Evolutionary conservation across 2,113 vertebrate genomes (phyloP), one percentile per base, ranked within the genome.

Genomic region (Lota lota): DNA sequence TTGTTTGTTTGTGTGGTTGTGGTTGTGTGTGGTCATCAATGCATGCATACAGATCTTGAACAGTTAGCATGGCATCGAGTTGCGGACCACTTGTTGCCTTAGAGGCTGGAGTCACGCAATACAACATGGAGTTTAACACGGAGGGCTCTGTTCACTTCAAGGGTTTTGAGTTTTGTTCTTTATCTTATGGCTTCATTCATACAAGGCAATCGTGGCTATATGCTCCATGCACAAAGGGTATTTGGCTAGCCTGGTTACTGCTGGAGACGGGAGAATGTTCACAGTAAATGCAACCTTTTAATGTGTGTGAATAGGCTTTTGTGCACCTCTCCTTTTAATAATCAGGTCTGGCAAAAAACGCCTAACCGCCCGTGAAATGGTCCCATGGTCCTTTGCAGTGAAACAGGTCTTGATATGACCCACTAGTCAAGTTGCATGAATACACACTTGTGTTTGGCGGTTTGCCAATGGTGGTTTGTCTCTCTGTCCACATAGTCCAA

Each of bases 231-330:
- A 28, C 21, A 47, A 65, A 53, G 51, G 0, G 5, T 54, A 50
- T 79, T 75, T 59, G 66, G 51, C 24, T 61, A 10, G 66, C 68
- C 66, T 58, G 70, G 75, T 79, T 78, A 71, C 68, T n/a, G 22
- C 77, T 51, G 72, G 78, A 84, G 75, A 47, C 75, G 7, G 15
- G 72, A 76, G 84, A 85, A 71, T 69, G 77, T 79, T 78, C 79
- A 76, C 78, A 80, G 82, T 87, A 88, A 88, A 88, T 81, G 80
- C 78, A 69, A 73, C 67, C 72, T 75, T 87, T 82, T 81, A 64
- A 64, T 86, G 50, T 61, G 18, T 33, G 54, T 89, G 80, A 90
- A 88, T 78, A 36, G 82, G 75, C 86, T 87, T 88, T 89, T 89
- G 87, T 90, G 77, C 64, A 68, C 74, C 80, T 85, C 83, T 12